These are phyloP conservation scores for Megalopta genalis DNA, from an alignment of 1,140 invertebrate species.

Conservation along the genomic window DNA sequence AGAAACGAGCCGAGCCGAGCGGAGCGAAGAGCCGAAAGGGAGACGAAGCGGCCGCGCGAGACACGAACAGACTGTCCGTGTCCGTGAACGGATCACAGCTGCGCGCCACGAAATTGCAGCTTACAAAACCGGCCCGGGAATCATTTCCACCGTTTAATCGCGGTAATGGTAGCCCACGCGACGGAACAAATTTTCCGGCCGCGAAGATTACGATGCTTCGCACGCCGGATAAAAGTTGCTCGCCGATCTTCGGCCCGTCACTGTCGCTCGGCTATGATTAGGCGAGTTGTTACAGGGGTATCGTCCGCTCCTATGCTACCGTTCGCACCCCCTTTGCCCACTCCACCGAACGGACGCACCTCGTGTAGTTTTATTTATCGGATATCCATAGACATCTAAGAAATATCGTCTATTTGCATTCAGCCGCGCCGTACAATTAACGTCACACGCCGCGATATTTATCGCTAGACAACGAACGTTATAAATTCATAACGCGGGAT, in stretches of 20 bases:
- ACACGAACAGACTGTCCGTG: conserved; percentile 54
- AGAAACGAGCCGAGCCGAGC: conserved; percentile 12
- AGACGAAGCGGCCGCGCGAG: conserved; percentile 3
- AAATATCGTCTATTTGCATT: no score
- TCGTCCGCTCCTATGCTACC: conserved; percentile 1
- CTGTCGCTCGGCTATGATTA: conserved; percentile 20
- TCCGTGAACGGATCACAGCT: conserved; percentile 58
- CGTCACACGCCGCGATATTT: no score
- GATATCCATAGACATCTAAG: no score
- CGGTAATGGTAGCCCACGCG: conserved; percentile 41
- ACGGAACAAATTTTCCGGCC: conserved; percentile 45
- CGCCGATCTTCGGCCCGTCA: conserved; percentile 9
- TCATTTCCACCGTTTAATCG: conserved; percentile 46
- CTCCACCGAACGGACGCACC: no score
- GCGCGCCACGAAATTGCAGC: conserved; percentile 63
- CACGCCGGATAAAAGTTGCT: conserved; percentile 16
- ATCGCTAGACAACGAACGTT: no score
- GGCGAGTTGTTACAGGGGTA: not conserved
- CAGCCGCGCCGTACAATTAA: no score
- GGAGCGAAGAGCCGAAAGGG: not conserved
- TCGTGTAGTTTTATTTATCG: no score
- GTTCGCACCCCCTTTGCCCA: not conserved
- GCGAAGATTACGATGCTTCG: conserved; percentile 34
- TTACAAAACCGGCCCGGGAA: conserved; percentile 10
- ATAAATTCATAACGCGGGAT: no score